phyloP scores from a whole-genome alignment of 2,888 invertebrate species.

The Eupeodes luniger region DNA sequence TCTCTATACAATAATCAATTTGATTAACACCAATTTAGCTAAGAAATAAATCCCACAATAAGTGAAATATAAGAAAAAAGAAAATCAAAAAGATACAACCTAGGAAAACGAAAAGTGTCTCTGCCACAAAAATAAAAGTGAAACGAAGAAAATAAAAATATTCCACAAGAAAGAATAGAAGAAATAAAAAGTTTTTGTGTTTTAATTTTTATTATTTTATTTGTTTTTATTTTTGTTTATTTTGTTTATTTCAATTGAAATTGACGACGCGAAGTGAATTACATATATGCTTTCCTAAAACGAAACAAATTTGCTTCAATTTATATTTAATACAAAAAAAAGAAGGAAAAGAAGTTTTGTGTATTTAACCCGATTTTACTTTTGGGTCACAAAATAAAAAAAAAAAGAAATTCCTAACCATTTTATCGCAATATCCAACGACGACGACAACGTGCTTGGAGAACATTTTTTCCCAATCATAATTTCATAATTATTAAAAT shows the following conservation, averaged over 20 bases:
- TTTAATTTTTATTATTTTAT: constrained; percentile 31
- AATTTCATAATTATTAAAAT: constrained; percentile 29
- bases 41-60: not conserved
- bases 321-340: not conserved
- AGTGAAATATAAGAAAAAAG: not conserved
- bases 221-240: constrained; percentile 3
- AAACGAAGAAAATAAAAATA: not conserved
- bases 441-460: constrained; percentile 31
- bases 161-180: constrained; percentile 29
- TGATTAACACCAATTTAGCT: constrained; percentile 4
- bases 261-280: constrained; percentile 46
- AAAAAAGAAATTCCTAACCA: not conserved
- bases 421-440: constrained; percentile 7
- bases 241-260: constrained; percentile 9
- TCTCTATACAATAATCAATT: constrained; percentile 19
- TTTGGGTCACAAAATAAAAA: not conserved
- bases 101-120: constrained; percentile 21
- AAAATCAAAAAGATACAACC: not conserved
- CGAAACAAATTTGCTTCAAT: constrained; percentile 10
- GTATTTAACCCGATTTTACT: constrained; percentile 5
- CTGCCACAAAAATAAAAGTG: constrained; percentile 10
- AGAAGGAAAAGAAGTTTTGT: not conserved
- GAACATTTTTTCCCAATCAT: constrained; percentile 13
- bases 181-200: constrained; percentile 32
- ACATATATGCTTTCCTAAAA: not conserved